Evolutionary conservation across 2,797 vertebrate genomes (phyloP).

Genomic region (Mycteria americana): DNA sequence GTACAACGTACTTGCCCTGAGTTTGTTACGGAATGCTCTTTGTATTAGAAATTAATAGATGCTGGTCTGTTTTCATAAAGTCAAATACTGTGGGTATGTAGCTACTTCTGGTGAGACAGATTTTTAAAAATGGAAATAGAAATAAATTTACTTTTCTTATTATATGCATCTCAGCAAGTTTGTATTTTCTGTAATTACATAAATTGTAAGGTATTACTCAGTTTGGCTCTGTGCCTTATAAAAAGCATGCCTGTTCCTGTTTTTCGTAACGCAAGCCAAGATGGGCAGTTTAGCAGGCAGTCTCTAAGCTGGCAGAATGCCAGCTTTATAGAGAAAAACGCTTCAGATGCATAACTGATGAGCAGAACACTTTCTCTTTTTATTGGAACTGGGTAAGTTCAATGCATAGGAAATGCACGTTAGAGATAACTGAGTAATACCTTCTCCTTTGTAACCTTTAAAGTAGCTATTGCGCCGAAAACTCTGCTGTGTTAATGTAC

Average conservation of each 20-base stretch:
- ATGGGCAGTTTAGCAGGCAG: slow-evolving; percentile 4
- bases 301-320: background rate
- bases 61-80: background rate
- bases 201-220: background rate
- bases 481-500: background rate
- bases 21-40: background rate
- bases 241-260: background rate
- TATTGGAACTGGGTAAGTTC: background rate
- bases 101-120: background rate
- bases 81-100: background rate
- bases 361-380: background rate
- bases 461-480: background rate
- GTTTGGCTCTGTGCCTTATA: background rate
- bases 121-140: background rate
- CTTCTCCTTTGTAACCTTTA: background rate
- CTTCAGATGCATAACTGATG: background rate
- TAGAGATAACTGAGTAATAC: background rate
- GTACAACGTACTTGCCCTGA: background rate
- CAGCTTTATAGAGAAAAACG: background rate
- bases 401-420: background rate
- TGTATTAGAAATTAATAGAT: background rate
- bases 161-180: background rate
- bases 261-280: background rate
- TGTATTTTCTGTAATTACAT: background rate
- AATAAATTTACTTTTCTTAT: background rate